phyloP scores from a whole-genome alignment of 2,797 vertebrate genomes.

The Amphiprion clarkii region DNA sequence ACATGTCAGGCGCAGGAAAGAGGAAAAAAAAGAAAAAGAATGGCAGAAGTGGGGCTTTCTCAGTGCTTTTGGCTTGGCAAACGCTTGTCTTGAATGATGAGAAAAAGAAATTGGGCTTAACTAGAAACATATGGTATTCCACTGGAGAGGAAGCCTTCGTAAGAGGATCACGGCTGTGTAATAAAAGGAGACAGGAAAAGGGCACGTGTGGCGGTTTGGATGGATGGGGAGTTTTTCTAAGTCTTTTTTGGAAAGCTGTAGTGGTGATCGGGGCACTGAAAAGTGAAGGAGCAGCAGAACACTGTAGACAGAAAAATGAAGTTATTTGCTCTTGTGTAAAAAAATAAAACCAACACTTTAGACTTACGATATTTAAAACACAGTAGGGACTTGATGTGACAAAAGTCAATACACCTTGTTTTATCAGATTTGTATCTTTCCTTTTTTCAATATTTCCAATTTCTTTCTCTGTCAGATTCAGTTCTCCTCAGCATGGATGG shows the following conservation, averaged over 20 bases:
- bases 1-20: slow-evolving; percentile 46
- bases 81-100: slow-evolving; percentile 94
- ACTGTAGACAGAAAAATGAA: neutral
- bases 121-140: slow-evolving; percentile 96
- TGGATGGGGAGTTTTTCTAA: slow-evolving; percentile 75
- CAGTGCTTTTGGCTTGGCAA: slow-evolving; percentile 92
- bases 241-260: slow-evolving; percentile 65
- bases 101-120: slow-evolving; percentile 97
- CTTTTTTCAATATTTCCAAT: too few species aligned
- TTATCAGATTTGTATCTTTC: too few species aligned
- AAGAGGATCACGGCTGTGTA: slow-evolving; percentile 86
- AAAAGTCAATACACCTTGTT: too few species aligned
- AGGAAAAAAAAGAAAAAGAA: slow-evolving; percentile 60
- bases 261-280: slow-evolving; percentile 62
- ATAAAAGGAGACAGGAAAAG: slow-evolving; percentile 84
- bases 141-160: slow-evolving; percentile 92
- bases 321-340: too few species aligned
- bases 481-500: too few species aligned
- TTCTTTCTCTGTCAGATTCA: too few species aligned
- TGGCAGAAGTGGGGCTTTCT: slow-evolving; percentile 86
- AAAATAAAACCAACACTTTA: too few species aligned
- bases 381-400: too few species aligned
- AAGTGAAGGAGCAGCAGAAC: slow-evolving; percentile 50
- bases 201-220: slow-evolving; percentile 85
- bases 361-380: too few species aligned